phyloP scores from a whole-genome alignment of 2,888 invertebrate genomes.

The Ommatoiulus sabulosus region DNA sequence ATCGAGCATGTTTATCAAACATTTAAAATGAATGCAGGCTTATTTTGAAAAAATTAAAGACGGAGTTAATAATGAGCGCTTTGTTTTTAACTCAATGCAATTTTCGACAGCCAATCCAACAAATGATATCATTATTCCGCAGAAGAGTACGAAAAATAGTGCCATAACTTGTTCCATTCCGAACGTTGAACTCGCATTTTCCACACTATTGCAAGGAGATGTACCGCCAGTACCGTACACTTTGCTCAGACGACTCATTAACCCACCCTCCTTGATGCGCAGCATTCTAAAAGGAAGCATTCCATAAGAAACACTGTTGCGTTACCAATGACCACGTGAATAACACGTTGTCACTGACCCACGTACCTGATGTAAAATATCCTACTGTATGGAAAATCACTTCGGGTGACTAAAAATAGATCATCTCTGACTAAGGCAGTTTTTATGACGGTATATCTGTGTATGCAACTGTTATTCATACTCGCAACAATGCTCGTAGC shows the following conservation, averaged over 20 bases:
- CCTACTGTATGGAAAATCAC: constrained; percentile 46
- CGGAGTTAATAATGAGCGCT: too few relatives aligned
- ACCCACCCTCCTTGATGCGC: constrained; percentile 37
- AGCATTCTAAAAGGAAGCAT: constrained; percentile 6
- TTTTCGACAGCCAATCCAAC: neutral
- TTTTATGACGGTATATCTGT: neutral
- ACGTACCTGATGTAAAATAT: constrained; percentile 50
- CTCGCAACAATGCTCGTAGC: neutral
- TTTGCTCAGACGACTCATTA: neutral
- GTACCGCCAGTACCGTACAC: neutral
- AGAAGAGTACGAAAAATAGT: constrained; percentile 38
- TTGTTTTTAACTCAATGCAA: neutral
- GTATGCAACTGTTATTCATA: neutral
- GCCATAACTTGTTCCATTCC: constrained; percentile 14
- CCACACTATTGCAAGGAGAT: neutral
- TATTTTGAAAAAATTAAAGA: neutral
- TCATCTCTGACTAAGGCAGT: neutral
- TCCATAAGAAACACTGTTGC: too few relatives aligned
- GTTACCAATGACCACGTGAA: too few relatives aligned
- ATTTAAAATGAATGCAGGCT: neutral
- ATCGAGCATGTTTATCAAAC: neutral
- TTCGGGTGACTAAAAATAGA: constrained; percentile 32
- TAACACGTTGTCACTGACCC: too few relatives aligned
- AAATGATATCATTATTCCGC: constrained; percentile 4
- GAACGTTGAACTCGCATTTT: neutral